A percentile compares a stretch with the other conserved stretches of the same genome.
These are phyloP conservation scores for Empidonax traillii DNA, from an alignment of 2,113 vertebrate genomes.

Conservation along the genomic window DNA sequence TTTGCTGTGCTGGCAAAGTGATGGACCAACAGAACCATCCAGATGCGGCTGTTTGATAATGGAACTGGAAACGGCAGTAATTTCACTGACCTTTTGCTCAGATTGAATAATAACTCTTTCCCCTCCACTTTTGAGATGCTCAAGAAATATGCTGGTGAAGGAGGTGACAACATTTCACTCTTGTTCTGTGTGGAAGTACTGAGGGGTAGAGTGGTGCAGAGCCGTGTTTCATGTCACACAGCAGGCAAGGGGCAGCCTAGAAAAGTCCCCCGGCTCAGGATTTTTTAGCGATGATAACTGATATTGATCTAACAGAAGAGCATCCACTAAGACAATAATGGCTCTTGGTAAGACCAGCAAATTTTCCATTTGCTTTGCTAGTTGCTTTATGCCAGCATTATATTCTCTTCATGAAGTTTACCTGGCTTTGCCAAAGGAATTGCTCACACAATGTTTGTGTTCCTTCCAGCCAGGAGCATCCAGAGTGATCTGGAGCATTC, in stretches of 20 bases:
- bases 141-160: neutral
- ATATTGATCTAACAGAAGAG: neutral
- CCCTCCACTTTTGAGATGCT: neutral
- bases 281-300: neutral
- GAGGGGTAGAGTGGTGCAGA: neutral
- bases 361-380: neutral
- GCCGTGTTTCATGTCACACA: neutral
- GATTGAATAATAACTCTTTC: neutral
- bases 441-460: accelerated
- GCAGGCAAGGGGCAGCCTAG: neutral
- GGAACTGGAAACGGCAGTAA: neutral
- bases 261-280: neutral
- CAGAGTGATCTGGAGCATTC: neutral
- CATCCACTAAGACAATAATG: no score
- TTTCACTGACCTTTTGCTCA: neutral
- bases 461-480: neutral
- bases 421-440: neutral
- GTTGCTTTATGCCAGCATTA: neutral
- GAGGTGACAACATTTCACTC: neutral
- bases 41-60: neutral
- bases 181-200: accelerated
- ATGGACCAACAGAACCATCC: neutral
- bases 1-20: neutral
- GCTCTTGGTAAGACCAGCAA: neutral
- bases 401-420: neutral